phyloP scores from a whole-genome alignment of 37 sponge, comb jelly and placozoan species.

The Eunapius fragilis region DNA sequence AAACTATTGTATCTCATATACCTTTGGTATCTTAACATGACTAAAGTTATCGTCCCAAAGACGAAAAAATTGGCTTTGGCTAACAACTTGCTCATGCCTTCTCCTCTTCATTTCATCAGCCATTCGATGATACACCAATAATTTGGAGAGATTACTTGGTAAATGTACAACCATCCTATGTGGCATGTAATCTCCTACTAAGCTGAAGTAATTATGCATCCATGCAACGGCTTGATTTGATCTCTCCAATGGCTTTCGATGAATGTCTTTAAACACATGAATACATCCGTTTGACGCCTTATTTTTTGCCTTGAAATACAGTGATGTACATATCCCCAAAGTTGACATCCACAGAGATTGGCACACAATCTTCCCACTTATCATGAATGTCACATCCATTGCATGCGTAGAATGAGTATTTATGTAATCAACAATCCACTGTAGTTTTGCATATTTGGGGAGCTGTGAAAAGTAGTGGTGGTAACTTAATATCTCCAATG shows the following conservation, averaged over 20 bases:
- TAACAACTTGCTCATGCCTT: neutral
- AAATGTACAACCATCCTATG: slow-evolving; percentile 1
- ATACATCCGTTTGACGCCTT: neutral
- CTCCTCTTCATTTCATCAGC: neutral
- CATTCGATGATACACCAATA: slow-evolving; percentile 2
- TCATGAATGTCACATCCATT: neutral
- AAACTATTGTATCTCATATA: neutral
- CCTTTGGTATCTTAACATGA: slow-evolving; percentile 42
- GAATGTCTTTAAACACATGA: neutral
- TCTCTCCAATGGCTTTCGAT: neutral
- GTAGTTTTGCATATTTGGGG: neutral
- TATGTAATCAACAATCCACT: neutral
- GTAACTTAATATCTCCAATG: neutral
- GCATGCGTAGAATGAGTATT: neutral
- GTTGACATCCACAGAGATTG: neutral
- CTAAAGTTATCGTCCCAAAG: neutral
- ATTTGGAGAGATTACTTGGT: slow-evolving; percentile 21
- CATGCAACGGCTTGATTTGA: slow-evolving; percentile 34
- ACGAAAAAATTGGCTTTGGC: neutral
- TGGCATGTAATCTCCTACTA: slow-evolving; percentile 35
- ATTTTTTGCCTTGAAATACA: neutral
- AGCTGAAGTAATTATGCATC: slow-evolving; percentile 13
- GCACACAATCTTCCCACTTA: neutral
- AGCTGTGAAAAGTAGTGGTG: neutral
- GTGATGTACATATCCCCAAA: neutral